phyloP scores from a whole-genome alignment of 2,113 vertebrate genomes.

The Pedetes capensis region DNA sequence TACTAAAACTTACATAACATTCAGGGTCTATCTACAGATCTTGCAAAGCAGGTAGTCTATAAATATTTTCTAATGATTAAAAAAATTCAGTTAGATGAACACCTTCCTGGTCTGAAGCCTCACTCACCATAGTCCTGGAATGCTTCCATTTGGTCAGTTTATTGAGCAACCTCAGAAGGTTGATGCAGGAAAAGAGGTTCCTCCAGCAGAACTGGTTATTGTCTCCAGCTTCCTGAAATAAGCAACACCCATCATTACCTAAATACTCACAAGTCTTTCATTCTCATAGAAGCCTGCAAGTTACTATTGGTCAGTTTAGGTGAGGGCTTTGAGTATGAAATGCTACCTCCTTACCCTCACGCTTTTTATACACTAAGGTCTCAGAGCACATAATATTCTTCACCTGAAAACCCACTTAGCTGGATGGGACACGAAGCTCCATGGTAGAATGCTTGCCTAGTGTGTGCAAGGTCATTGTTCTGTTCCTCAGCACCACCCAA shows the following conservation, averaged over 20 bases:
- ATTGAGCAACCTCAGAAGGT: conserved; percentile 94
- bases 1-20: neutral
- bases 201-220: conserved; percentile 97
- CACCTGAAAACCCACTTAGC: neutral
- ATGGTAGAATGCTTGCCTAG: neutral
- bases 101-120: neutral
- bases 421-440: no score
- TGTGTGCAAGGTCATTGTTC: neutral
- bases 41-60: neutral
- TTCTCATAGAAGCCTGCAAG: conserved; percentile 3
- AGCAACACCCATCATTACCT: neutral
- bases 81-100: neutral
- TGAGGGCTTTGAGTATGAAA: neutral
- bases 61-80: neutral
- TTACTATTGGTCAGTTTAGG: neutral
- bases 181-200: conserved; percentile 98
- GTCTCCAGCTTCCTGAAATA: conserved; percentile 93
- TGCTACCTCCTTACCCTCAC: neutral
- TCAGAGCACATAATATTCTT: neutral
- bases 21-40: neutral
- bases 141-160: conserved; percentile 99
- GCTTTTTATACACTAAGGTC: neutral
- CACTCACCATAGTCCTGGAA: conserved; percentile 95
- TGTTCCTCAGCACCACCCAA: neutral
- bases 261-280: neutral